Percentiles rank a stretch among this genome's conserved stretches.
Evolutionary conservation across 2,797 vertebrate genomes (phyloP).

Genomic region (Lepilemur septentrionalis): DNA sequence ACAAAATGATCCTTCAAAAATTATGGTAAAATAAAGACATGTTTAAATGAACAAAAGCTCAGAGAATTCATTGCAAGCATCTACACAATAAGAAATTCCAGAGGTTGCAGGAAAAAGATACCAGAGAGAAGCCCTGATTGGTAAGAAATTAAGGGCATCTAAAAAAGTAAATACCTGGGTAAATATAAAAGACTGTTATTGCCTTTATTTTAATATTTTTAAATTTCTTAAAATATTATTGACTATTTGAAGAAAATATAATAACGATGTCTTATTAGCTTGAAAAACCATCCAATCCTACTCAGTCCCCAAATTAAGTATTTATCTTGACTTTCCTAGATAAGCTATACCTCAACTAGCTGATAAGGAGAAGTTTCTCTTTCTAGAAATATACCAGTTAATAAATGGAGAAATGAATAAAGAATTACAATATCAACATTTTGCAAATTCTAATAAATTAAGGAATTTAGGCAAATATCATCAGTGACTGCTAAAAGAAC

Average conservation of each 20-base stretch:
- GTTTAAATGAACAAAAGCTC: background rate
- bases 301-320: background rate
- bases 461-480: background rate
- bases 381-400: background rate
- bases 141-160: background rate
- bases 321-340: background rate
- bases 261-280: background rate
- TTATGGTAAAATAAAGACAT: background rate
- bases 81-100: background rate
- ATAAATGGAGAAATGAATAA: background rate
- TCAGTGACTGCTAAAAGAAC: background rate
- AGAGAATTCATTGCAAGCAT: background rate
- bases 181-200: background rate
- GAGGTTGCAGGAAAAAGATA: background rate
- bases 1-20: background rate
- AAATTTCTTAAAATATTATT: background rate
- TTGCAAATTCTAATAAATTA: conserved; percentile 3
- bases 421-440: background rate
- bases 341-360: background rate
- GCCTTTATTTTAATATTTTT: background rate
- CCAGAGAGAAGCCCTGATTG: background rate
- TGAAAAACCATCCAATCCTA: background rate
- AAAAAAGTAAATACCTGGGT: background rate
- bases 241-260: background rate
- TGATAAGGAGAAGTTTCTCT: background rate